Evolutionary conservation across 2,888 invertebrate genomes (phyloP), one percentile per base, ranked within the genome.

Genomic region (Ophonus ardosiacus): DNA sequence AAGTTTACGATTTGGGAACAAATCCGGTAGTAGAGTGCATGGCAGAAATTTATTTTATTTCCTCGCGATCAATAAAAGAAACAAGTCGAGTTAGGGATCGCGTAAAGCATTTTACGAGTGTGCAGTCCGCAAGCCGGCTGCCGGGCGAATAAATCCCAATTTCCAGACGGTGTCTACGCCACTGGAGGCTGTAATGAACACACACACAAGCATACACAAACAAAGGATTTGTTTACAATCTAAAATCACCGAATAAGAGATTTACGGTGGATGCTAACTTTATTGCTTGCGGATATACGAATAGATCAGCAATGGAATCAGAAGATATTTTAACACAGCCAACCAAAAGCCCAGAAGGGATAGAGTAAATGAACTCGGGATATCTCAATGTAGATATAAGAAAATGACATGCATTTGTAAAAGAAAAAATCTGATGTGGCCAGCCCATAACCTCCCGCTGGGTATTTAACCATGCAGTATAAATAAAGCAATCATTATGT

Each of bases 61-160:
- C 31, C 68, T 21, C 15, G 68, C 68, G 68, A 68, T 68, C 68
- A 68, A 68, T 68, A 68, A 68, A 68, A 68, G 68, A 68, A 68
- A 68, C 68, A 68, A 68, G 68, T 38, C 38, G 15, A 68, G 68
- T 31, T 38, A 38, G 24, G 68, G 68, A 68, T 68, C 68, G 68
- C 68, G 68, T 68, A 68, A 68, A 68, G 68, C 68, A 68, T 68
- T 68, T 68, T 68, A 68, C 38, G 68, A 68, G 68, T 68, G 10
- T 63, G 59, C 59, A 17, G 8, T 18, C 21, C 15, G n/a, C 68
- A 31, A 15, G 15, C 63, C 21, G 63, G 68, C 68, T 68, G 68
- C 68, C n/a, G 15, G 13, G 13, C 13, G 68, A 68, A 68, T 68
- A 68, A 68, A 68, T 68, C 68, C 31, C 68, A 68, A 68, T 68